These are phyloP conservation scores for Aegithalos caudatus DNA, from an alignment of 2,113 vertebrate genomes.

Conservation along the genomic window DNA sequence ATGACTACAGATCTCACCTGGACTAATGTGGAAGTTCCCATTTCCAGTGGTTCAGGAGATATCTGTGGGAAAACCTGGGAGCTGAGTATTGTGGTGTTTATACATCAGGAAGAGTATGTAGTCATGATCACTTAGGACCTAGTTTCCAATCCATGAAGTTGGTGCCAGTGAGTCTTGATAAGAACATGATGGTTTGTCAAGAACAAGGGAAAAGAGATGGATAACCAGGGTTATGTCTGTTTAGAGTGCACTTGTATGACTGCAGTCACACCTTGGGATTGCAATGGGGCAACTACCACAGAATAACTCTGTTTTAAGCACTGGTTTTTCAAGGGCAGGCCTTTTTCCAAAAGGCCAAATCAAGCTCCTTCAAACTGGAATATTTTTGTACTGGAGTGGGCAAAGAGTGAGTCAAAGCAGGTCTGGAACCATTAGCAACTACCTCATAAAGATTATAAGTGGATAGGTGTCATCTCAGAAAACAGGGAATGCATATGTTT, in stretches of 20 bases:
- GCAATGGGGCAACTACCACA: neutral
- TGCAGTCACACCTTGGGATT: neutral
- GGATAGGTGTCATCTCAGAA: neutral
- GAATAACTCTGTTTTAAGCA: neutral
- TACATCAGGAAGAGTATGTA: neutral
- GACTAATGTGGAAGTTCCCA: rapidly evolving
- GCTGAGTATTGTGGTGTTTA: neutral
- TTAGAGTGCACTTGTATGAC: neutral
- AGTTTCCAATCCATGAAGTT: neutral
- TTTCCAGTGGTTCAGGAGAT: neutral
- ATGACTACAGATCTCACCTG: neutral
- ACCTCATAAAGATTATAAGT: neutral
- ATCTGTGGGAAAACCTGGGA: neutral
- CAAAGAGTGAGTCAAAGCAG: neutral
- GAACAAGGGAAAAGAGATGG: neutral
- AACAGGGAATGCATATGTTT: neutral
- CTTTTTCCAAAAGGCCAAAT: neutral
- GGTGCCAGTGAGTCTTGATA: neutral
- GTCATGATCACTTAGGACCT: neutral
- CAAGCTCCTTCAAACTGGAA: neutral
- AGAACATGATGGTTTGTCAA: neutral
- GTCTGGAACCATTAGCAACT: neutral
- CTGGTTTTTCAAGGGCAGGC: neutral
- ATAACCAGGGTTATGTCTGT: neutral
- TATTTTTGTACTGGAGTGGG: neutral